Evolutionary conservation across 2,113 vertebrate species (phyloP), one percentile per base, ranked within the genome.

Genomic region (Coryphaenoides rupestris): DNA sequence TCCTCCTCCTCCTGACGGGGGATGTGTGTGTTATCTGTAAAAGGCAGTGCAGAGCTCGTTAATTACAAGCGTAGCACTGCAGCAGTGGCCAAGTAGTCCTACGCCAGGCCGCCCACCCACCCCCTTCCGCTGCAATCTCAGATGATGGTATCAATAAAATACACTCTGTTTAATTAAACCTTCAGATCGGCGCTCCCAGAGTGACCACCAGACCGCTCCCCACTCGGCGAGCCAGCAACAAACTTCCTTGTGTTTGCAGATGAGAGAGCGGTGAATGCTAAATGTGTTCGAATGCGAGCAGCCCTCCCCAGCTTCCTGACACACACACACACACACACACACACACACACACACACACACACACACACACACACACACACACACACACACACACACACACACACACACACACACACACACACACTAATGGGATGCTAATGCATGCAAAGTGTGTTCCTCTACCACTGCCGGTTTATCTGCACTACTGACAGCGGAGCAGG

Each of bases 131-230:
- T n/a, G n/a, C n/a, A n/a, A n/a, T 58, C 24, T 15, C 66, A 82
- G 76, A 87, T 24, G 80, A 89, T 72, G 81, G 66, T 71, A 87
- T 84, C 82, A 86, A 75, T 87, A 85, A 87, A 83, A 79, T 60
- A 72, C 70, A 80, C n/a, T n/a, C 65, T 55, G 70, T 90, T 80
- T 89, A 90, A 91, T 87, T 90, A 87, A 89, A 90, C 14, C 49
- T 66, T 72, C 69, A 86, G 79, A 88, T 12, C 71, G 63, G 71
- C 87, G 79, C 73, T 53, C 55, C 55, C 88, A 82, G 75, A 59
- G 59, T 66, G 55, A 16, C 47, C 14, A 49, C 3, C 3, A 10
- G 14, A 13, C 5, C 47, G 10, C 19, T 21, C 5, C 19, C 12
- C 53, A 26, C 75, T 84, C 60, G 17, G 79, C 81, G 66, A 63